Evolutionary conservation across 2,888 invertebrate genomes (phyloP), one percentile per base, ranked within the genome.

Genomic region (Chrysomela aeneicollis): DNA sequence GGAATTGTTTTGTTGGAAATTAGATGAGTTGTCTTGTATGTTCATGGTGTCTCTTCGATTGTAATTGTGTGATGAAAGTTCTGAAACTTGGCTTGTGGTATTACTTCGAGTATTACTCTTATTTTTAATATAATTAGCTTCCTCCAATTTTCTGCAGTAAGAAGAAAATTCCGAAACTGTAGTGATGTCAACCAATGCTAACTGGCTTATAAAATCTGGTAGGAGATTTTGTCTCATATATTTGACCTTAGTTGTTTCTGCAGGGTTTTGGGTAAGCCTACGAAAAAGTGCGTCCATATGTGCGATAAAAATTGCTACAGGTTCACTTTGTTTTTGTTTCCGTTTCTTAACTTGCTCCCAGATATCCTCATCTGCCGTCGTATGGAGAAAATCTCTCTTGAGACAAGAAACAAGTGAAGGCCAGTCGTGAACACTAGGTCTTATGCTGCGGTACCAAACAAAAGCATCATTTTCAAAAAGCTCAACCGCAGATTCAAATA

Each of bases 271-370:
- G 5, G 35, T 15, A n/a, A 60, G 12, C 30, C 52, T 26, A 52
- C 21, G 9, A 15, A 60, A 60, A 1, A 60, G 5, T 17, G 26
- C 19, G 19, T 52, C 52, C 52, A 60, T 6, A 1, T 37, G 19
- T 18, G 59, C 47, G 10, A 58, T 58, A 15, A n/a, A 58, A 46
- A 58, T 46, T n/a, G 59, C n/a, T 37, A 58, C 49, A 10, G 49
- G n/a, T 22, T 58, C 26, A 21, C 47, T 49, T 17, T 15, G 3
- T 37, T 42, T 42, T n/a, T 61, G 61, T 21, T 54, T 54, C 9
- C 54, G n/a, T 8, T 55, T n/a, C 17, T 61, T 61, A n/a, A 61
- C 46, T 18, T 55, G 17, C 26, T 61, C 54, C 61, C 61, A 61
- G 10, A 55, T 30, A 5, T 55, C 19, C 9, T 61, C 61, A n/a